Evolutionary conservation across 2,113 vertebrate species (phyloP).

Genomic region (Nanger granti): DNA sequence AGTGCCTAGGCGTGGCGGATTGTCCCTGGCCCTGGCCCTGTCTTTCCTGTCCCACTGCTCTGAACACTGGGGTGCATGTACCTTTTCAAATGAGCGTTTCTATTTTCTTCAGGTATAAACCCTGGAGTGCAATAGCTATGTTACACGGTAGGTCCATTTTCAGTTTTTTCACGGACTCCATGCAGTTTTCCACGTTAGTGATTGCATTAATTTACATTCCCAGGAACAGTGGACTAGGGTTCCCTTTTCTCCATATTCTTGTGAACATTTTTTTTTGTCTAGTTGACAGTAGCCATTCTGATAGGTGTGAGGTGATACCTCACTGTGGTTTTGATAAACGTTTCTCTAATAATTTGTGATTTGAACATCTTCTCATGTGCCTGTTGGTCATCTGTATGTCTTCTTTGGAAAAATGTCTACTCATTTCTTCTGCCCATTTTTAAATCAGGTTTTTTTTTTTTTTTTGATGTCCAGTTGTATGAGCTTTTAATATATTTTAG

Average conservation of each 20-base stretch:
- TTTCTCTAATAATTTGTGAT: background rate
- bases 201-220: background rate
- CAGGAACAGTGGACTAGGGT: background rate
- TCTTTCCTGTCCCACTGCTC: background rate
- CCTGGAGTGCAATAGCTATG: background rate
- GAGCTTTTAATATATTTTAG: background rate
- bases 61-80: background rate
- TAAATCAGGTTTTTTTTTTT: background rate
- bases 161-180: background rate
- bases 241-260: background rate
- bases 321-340: background rate
- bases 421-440: background rate
- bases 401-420: background rate
- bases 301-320: background rate
- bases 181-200: background rate
- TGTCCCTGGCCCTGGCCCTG: background rate
- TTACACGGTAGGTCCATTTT: background rate
- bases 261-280: background rate
- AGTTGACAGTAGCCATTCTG: background rate
- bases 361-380: background rate
- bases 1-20: rapidly evolving
- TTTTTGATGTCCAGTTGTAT: background rate
- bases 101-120: background rate
- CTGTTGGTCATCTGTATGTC: background rate
- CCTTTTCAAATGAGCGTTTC: background rate